A percentile compares a stretch with the other conserved stretches of the same genome.
phyloP scores from a whole-genome alignment of 2,888 invertebrate genomes.

The Cantharis rustica region DNA sequence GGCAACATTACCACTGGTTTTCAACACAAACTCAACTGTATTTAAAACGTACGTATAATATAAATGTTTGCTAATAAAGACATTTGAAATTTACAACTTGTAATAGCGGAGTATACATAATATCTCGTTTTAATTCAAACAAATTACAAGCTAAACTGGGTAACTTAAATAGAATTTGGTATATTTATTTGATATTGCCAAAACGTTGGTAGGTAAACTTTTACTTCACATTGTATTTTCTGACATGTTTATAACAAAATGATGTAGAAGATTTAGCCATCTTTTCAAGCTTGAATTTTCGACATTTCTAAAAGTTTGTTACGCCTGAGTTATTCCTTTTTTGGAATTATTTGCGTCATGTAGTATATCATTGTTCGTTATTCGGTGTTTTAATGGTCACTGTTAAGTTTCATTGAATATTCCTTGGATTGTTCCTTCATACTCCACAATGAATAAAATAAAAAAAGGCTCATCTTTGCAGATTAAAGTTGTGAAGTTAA shows the following conservation, averaged over 20 bases:
- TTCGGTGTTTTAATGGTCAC: not conserved
- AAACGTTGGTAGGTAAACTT: not conserved
- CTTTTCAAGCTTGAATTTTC: not conserved
- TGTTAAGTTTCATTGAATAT: not conserved
- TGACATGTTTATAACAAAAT: not conserved
- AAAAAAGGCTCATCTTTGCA: not conserved
- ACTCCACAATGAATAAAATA: not conserved
- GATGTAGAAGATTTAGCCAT: not conserved
- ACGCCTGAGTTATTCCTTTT: not conserved
- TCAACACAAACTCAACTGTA: not conserved
- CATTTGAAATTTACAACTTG: not conserved
- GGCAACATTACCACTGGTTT: not conserved
- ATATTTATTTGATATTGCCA: not conserved
- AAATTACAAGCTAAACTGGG: not conserved
- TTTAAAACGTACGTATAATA: not conserved
- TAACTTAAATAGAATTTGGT: not conserved
- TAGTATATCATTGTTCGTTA: not conserved
- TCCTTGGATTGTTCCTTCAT: not conserved
- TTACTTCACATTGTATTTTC: not conserved
- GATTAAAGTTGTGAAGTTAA: not conserved
- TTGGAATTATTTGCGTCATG: not conserved
- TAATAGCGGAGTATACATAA: not conserved
- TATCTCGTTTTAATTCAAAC: not conserved
- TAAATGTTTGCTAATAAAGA: not conserved
- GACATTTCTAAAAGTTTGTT: not conserved